Evolutionary conservation across 2,113 vertebrate species (phyloP).

Genomic region (Aptenodytes patagonicus): DNA sequence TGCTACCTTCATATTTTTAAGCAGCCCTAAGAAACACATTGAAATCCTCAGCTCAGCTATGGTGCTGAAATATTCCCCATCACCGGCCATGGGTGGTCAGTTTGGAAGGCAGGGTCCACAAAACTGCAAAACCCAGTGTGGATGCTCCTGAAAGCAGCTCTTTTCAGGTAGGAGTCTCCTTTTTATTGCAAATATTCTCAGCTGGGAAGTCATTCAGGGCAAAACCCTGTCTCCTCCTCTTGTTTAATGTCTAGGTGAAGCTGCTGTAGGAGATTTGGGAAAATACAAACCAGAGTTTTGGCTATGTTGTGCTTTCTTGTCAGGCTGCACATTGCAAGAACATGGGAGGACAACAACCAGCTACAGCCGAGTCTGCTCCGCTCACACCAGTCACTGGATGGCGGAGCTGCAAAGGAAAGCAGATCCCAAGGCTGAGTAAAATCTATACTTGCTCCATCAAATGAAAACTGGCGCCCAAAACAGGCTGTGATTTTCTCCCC

Average conservation of each 20-base stretch:
- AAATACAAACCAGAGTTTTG: background rate
- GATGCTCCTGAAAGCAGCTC: background rate
- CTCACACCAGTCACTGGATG: background rate
- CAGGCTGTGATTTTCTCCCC: background rate
- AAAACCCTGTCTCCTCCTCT: background rate
- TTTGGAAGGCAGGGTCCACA: background rate
- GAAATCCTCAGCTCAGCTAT: background rate
- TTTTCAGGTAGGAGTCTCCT: background rate
- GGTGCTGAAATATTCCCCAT: background rate
- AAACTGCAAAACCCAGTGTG: background rate
- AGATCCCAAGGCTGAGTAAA: background rate
- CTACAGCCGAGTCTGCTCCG: background rate
- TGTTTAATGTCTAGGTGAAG: background rate
- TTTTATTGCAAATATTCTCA: background rate
- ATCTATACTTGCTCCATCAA: background rate
- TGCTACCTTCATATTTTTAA: background rate
- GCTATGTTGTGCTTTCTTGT: background rate
- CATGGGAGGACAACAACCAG: background rate
- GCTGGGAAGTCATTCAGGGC: background rate
- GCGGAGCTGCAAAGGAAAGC: background rate
- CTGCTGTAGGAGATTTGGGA: background rate
- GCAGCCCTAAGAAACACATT: background rate
- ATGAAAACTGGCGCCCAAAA: background rate
- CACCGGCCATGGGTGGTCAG: fast-evolving
- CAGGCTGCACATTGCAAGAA: background rate